These are phyloP conservation scores for Nemotelus pantherinus DNA, from an alignment of 2,888 invertebrate genomes.

Conservation along the genomic window DNA sequence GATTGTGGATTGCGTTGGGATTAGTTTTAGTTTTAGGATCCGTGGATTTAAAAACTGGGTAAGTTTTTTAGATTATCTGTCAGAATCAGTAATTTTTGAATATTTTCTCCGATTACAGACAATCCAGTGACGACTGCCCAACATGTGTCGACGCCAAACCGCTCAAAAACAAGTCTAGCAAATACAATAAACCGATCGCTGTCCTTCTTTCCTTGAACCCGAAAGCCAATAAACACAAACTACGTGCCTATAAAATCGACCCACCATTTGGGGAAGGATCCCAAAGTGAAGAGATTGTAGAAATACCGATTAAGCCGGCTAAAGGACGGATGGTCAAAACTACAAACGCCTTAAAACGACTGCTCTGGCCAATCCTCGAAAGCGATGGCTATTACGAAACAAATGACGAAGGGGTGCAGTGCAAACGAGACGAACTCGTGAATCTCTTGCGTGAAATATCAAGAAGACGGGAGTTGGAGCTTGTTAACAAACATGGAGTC, in stretches of 20 bases:
- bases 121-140: neutral
- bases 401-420: neutral
- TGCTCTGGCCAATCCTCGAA: conserved; percentile 24
- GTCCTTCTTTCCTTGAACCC: conserved; percentile 20
- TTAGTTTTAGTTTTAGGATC: neutral
- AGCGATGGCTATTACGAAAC: neutral
- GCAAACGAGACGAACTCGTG: conserved; percentile 30
- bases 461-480: conserved; percentile 5
- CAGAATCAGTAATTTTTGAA: neutral
- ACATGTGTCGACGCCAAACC: conserved; percentile 28
- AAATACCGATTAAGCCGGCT: neutral
- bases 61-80: neutral
- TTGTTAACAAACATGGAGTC: conserved; percentile 17
- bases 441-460: conserved; percentile 20
- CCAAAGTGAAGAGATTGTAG: conserved; percentile 28
- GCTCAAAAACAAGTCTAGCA: neutral
- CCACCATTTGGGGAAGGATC: neutral
- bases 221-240: neutral
- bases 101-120: neutral
- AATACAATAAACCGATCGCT: conserved; percentile 10
- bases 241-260: neutral
- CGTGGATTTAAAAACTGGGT: neutral
- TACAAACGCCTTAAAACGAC: neutral
- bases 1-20: neutral
- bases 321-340: neutral